Evolutionary conservation across 2,888 invertebrate species (phyloP), one percentile per base, ranked within the genome.

Genomic region (Sipha maydis): DNA sequence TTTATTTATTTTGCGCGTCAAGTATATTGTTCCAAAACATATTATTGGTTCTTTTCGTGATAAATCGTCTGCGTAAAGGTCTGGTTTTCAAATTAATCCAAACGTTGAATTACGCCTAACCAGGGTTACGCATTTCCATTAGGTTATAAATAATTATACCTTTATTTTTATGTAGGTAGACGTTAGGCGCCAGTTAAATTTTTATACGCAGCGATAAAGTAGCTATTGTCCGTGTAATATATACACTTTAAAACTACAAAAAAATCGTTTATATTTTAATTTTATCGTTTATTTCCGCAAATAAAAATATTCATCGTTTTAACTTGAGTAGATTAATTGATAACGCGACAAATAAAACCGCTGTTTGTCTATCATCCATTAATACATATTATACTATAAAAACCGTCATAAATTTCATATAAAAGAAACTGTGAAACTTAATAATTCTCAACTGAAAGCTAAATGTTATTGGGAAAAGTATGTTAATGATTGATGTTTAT

Each of bases 241-340:
- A 61, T 31, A 21, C 19, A 77, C 77, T 19, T 28, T 54, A 21
- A 8, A 48, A 78, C 21, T 28, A 54, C 38, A 25, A 11, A 28
- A 56, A 79, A 79, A 79, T 61, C 17, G 41, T 31, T 79, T 79
- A 54, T 54, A 79, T 56, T 79, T 56, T 56, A 79, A 79, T 79
- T 79, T 79, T 56, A 79, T 79, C 54, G 78, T 19, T 78, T 31
- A 69, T 11, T n/a, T 25, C 21, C 31, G 19, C 5, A 31, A 78
- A 54, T 78, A 31, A 54, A 78, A 54, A 54, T 54, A 8, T 56
- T 54, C 54, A 56, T 31, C 54, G 31, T 56, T 69, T 69, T 28
- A 25, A 69, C 69, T 69, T 28, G 28, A 69, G 9, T 69, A 69
- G 69, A 28, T 69, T n/a, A 28, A 69, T 69, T 28, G 69, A 69